Base-by-base conservation (phyloP, 2,113 vertebrate species). In the Cyprinodon brontotheroides region DNA sequence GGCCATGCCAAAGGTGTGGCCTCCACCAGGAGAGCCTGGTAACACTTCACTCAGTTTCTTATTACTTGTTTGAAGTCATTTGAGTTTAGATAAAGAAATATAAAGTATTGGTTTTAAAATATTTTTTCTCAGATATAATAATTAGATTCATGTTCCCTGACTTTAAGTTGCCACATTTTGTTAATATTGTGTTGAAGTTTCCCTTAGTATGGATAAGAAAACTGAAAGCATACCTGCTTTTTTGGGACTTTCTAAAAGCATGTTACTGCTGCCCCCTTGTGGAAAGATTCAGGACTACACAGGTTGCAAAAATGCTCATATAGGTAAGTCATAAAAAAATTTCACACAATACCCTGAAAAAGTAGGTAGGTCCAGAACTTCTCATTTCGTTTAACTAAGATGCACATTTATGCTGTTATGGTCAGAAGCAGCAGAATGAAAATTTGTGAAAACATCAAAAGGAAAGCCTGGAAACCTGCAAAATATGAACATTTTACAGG, bases 1-100 rank as follows among this genome's bases (percentile, higher is more conserved):
- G 68, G 86, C 68, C 66, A 53, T 74, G 81, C 78, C 63, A 73
- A 82, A 85, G 92, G 93, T 91, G 93, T 81, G 92, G 89, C 73
- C 79, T 69, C 7, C 38, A 65, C 47, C 67, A 40, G 70, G 68
- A 65, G 74, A 64, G 74, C 41, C 6, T 13, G 15, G 37, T 3
- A 15, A 14, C 64, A 67, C 6, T 29, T 20, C 8, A 10, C n/a
- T 9, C 17, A 45, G 50, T 20, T 10, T 64, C 4, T 65, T 40
- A 45, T 65, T 65, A 36, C 38, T 11, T 39, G 48, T 53, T 68
- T 53, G 39, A 39, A 12, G 20, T 68, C 38, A 1, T 57, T 57
- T 15, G 50, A 57, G n/a, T 15, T 14, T 2, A 14, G 4, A 4
- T 14, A 14, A 20, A 15, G 20, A 8, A 17, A 20, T 57, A 9